Conservation (phyloP, 2,113 vertebrate genomes). For the Emydura subglobosa region DNA sequence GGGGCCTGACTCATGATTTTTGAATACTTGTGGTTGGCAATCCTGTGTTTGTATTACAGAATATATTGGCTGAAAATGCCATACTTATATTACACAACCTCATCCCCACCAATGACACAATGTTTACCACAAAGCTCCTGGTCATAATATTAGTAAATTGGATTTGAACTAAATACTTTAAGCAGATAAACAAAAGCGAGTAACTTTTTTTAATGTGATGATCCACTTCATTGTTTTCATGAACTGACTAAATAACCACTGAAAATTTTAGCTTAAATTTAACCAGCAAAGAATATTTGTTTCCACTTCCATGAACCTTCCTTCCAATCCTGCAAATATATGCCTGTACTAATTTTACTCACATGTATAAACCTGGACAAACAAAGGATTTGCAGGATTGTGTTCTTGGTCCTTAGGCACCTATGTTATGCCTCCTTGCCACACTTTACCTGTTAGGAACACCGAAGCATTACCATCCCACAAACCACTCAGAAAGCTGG, state of each 20-base stretch:
- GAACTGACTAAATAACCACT: neutral
- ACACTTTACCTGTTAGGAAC: neutral
- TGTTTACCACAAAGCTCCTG: neutral
- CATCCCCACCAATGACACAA: neutral
- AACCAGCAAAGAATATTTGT: neutral
- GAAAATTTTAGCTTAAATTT: neutral
- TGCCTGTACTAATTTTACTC: neutral
- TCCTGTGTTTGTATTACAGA: neutral
- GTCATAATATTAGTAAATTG: neutral
- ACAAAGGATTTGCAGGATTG: neutral
- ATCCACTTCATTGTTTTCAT: neutral
- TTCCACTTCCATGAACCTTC: neutral
- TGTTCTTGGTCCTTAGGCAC: neutral
- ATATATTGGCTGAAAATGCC: neutral
- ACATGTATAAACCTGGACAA: neutral
- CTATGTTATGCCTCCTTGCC: neutral
- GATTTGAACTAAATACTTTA: neutral
- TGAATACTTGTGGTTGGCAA: neutral
- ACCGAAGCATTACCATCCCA: neutral
- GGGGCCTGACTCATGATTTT: neutral
- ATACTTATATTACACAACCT: neutral
- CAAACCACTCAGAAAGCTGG: neutral
- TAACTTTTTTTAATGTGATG: neutral
- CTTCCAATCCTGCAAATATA: neutral
- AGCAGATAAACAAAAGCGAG: neutral